phyloP scores from a whole-genome alignment of 2,888 invertebrate species.

The Nomada flava region DNA sequence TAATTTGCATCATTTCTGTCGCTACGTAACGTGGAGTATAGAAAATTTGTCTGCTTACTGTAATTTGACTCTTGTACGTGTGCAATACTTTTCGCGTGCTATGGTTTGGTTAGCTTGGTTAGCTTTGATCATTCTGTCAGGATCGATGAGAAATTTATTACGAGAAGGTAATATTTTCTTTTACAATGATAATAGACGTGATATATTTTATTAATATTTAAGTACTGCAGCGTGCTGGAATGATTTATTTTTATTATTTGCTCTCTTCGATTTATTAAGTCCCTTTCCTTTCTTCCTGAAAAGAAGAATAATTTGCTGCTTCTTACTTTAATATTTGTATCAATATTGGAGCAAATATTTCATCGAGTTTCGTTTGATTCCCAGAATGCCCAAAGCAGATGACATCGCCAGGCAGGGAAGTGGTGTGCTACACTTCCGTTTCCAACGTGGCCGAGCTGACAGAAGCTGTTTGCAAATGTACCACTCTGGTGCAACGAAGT shows the following conservation, averaged over 20 bases:
- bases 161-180: too few relatives aligned
- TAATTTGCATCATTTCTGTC: not conserved
- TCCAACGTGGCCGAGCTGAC: conserved; percentile 71
- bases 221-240: too few relatives aligned
- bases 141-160: too few relatives aligned
- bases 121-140: too few relatives aligned
- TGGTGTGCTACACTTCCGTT: conserved; percentile 80
- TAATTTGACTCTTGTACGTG: not conserved
- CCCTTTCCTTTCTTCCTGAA: not conserved
- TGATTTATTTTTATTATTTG: not conserved
- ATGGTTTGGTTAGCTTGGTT: too few relatives aligned
- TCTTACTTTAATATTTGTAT: too few relatives aligned
- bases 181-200: too few relatives aligned
- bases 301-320: not conserved
- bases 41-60: not conserved
- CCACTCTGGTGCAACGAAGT: conserved; percentile 81
- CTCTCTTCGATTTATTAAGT: not conserved
- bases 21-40: not conserved
- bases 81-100: not conserved
- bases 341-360: not conserved
- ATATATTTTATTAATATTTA: too few relatives aligned
- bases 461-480: conserved; percentile 80
- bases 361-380: not conserved
- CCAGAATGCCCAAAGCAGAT: conserved; percentile 80
- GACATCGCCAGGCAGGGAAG: conserved; percentile 79